phyloP scores from a whole-genome alignment of 2,797 vertebrate species.

The Danionella dracula region DNA sequence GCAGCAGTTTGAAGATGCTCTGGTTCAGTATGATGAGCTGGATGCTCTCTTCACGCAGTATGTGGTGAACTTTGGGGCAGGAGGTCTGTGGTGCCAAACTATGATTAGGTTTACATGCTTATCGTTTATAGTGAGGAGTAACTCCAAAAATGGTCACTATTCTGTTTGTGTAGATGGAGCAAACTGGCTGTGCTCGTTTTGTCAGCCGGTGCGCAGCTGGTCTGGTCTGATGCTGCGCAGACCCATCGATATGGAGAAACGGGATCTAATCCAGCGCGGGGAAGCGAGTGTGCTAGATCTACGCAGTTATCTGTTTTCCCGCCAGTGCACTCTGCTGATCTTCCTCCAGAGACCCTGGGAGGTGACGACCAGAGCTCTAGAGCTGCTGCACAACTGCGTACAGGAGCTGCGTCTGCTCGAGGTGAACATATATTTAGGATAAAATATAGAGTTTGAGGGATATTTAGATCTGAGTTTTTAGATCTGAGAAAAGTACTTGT shows the following conservation, averaged over 20 bases:
- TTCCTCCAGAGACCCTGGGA: slow-evolving; percentile 98
- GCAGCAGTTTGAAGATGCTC: slow-evolving; percentile 95
- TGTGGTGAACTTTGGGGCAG: slow-evolving; percentile 95
- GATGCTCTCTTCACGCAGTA: slow-evolving; percentile 98
- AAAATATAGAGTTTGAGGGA: no score
- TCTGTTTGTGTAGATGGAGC: slow-evolving; percentile 76
- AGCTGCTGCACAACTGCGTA: slow-evolving; percentile 95
- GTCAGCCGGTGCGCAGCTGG: slow-evolving; percentile 91
- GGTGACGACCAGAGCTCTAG: slow-evolving; percentile 88
- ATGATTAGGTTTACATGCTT: no score
- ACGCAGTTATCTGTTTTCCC: slow-evolving; percentile 95
- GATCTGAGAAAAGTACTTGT: no score
- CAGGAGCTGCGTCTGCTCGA: slow-evolving; percentile 92
- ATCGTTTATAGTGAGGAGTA: no score
- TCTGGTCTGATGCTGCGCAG: slow-evolving; percentile 86
- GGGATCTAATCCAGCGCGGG: slow-evolving; percentile 85
- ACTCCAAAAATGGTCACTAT: no score
- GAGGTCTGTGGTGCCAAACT: slow-evolving; percentile 65
- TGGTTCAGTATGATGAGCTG: slow-evolving; percentile 97
- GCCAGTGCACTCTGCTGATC: slow-evolving; percentile 93
- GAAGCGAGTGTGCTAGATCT: slow-evolving; percentile 89
- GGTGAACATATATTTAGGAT: slow-evolving; percentile 58
- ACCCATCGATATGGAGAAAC: slow-evolving; percentile 98
- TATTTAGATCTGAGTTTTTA: no score
- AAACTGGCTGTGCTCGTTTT: slow-evolving; percentile 96